These are phyloP conservation scores for Pachyramphus minor DNA, from an alignment of 2,113 vertebrate species.

Conservation along the genomic window DNA sequence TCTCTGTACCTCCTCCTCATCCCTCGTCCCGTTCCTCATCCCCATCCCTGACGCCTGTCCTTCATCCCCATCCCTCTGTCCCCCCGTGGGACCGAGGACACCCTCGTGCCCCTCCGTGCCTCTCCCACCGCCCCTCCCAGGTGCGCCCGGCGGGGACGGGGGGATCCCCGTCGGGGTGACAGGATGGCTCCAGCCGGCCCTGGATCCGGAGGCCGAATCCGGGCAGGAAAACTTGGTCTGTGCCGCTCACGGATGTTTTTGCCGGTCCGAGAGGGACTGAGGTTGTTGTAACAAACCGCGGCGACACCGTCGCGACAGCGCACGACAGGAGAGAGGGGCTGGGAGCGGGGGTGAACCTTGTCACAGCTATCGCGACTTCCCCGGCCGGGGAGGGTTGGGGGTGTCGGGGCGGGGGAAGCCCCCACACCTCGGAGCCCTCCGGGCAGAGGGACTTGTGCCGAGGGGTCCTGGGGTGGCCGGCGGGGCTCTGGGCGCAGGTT, in stretches of 20 bases:
- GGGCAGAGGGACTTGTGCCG: accelerated
- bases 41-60: not conserved
- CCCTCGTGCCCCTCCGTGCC: accelerated
- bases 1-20: not conserved
- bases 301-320: accelerated
- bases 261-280: not conserved
- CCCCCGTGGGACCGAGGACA: not conserved
- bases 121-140: not conserved
- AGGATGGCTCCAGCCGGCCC: not conserved
- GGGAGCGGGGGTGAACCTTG: not conserved
- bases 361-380: accelerated
- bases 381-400: not conserved
- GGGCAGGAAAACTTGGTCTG: not conserved
- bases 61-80: not conserved
- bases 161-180: not conserved
- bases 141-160: not conserved
- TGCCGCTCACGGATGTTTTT: accelerated
- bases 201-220: not conserved
- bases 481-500: accelerated
- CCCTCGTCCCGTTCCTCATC: not conserved
- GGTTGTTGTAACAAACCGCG: not conserved
- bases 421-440: not conserved
- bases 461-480: not conserved
- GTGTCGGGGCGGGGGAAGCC: not conserved
- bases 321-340: accelerated